phyloP scores from a whole-genome alignment of 2,797 vertebrate species.

The Cirrhinus molitorella region DNA sequence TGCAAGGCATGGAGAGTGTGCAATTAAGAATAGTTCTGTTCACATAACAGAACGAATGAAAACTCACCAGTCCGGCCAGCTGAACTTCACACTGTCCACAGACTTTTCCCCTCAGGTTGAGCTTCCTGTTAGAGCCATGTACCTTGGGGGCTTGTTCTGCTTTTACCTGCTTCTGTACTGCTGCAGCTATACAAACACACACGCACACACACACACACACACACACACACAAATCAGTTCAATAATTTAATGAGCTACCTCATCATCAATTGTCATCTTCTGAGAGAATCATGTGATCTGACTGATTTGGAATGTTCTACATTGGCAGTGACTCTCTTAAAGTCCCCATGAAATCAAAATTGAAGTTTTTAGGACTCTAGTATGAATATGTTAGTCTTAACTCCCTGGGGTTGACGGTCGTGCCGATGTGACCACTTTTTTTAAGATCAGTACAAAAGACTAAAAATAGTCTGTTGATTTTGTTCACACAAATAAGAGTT shows the following conservation, averaged over 20 bases:
- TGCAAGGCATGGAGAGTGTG: background rate
- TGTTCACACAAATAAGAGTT: too few relatives aligned
- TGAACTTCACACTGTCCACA: constrained; percentile 82
- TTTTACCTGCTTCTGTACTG: constrained; percentile 63
- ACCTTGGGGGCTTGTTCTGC: constrained; percentile 47
- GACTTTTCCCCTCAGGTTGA: constrained; percentile 70
- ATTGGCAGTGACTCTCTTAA: background rate
- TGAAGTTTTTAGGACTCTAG: too few relatives aligned
- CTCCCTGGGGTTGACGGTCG: too few relatives aligned
- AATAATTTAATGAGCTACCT: too few relatives aligned
- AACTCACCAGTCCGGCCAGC: constrained; percentile 80
- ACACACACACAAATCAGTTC: background rate
- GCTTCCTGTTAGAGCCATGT: constrained; percentile 63
- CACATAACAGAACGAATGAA: background rate
- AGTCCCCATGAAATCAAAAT: too few relatives aligned
- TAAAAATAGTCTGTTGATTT: too few relatives aligned
- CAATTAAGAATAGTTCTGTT: background rate
- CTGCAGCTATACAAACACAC: constrained; percentile 47
- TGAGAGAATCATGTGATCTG: too few relatives aligned
- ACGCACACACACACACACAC: background rate
- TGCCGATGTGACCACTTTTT: too few relatives aligned
- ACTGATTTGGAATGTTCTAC: background rate
- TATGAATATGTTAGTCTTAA: too few relatives aligned
- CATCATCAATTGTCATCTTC: background rate
- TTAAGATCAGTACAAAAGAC: too few relatives aligned